Evolutionary conservation across 2,888 invertebrate genomes (phyloP), one percentile per base, ranked within the genome.

Genomic region (Tenthredo livida): DNA sequence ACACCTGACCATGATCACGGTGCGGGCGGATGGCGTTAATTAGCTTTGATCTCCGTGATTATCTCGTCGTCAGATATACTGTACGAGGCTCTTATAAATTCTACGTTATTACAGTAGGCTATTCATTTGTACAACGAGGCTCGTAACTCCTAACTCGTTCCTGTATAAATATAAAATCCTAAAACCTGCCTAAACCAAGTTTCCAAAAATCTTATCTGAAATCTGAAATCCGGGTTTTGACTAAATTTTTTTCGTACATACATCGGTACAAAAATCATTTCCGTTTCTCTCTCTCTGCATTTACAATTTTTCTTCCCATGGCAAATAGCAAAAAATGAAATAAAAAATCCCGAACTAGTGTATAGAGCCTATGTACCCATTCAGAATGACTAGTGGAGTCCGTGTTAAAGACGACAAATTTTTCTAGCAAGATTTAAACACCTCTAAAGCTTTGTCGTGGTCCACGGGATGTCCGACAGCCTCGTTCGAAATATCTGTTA

Each of bases 391-490:
- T 4, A 4, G 50, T 15, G 77, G 84, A 15, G 17, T 75, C 82
- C 65, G 84, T 0, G 72, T 33, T 61, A 40, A 50, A 72, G 58
- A 58, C 37, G 75, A 84, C 75, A 84, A 84, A 75, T 72, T 84
- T 33, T 84, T 21, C 84, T 84, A 84, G 75, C 17, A 21, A 72
- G 73, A 77, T 85, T 86, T 84, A 82, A 85, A 86, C 70, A 85
- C 84, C 80, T 85, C 33, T 17, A 85, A 87, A 86, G 58, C 72
- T 88, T 89, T 89, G 88, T 88, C 84, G 61, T 78, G 75, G 87
- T 85, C 89, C 84, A 85, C 88, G 87, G 89, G 89, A 87, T 85
- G 85, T 86, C 85, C 85, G 87, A 88, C 88, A 88, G 37, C 65
- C 77, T 50, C 33, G 54, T 70, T 70, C 80, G 61, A 78, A 85